A percentile compares a stretch with the other conserved stretches of the same genome.
phyloP scores from a whole-genome alignment of 2,797 vertebrate genomes.

The Pseudomugil tenellus region DNA sequence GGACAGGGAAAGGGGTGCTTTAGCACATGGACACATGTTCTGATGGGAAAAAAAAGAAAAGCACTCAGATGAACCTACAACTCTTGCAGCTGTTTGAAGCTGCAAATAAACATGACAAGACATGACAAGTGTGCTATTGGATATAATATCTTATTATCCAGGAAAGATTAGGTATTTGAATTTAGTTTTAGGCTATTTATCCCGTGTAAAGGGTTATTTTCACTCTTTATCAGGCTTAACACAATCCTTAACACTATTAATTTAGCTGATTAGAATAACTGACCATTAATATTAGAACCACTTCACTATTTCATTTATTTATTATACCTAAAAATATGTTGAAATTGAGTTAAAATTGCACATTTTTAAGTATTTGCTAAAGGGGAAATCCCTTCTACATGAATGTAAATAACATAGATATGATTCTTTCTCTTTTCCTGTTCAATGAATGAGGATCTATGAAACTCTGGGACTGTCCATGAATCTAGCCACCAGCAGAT shows the following conservation, averaged over 20 bases:
- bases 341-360: background rate
- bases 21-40: conserved; percentile 48
- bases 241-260: background rate
- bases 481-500: background rate
- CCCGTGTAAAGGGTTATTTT: background rate
- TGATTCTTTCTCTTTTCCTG: background rate
- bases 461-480: background rate
- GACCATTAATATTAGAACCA: background rate
- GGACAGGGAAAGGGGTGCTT: conserved; percentile 43
- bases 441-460: background rate
- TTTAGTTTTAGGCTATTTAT: conserved; percentile 22
- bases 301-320: background rate
- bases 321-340: too few relatives aligned
- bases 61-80: conserved; percentile 32
- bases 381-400: too few relatives aligned
- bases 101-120: conserved; percentile 2
- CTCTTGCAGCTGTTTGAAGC: conserved; percentile 27
- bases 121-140: conserved; percentile 24
- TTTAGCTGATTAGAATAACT: background rate
- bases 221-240: background rate
- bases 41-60: conserved; percentile 23
- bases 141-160: conserved; percentile 27
- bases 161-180: conserved; percentile 19
- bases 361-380: background rate
- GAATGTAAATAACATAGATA: background rate